A percentile compares a stretch with the other conserved stretches of the same genome.
Evolutionary conservation across 2,113 vertebrate species (phyloP).

Genomic region (Phycodurus eques): DNA sequence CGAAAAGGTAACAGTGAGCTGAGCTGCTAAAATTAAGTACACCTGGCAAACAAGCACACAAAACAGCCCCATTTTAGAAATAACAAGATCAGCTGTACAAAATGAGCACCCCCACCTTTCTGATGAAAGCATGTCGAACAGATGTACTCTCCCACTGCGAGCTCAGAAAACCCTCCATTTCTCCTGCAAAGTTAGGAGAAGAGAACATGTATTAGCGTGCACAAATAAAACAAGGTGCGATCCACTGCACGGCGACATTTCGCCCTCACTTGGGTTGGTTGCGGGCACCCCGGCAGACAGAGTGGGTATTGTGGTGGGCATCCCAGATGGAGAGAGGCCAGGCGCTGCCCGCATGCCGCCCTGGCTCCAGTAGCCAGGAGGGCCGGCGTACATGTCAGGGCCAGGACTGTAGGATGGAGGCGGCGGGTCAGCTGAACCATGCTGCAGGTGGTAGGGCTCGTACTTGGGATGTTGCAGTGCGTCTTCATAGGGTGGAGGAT

Average conservation of each 20-base stretch:
- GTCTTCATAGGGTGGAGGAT: slow-evolving; percentile 71
- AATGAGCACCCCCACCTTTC: slow-evolving; percentile 72
- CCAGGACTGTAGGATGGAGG: slow-evolving; percentile 60
- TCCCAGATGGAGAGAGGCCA: slow-evolving; percentile 51
- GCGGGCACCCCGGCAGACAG: slow-evolving; percentile 67
- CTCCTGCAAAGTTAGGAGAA: slow-evolving; percentile 46
- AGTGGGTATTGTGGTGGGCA: slow-evolving; percentile 69
- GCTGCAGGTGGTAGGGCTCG: slow-evolving; percentile 29
- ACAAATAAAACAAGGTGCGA: slow-evolving; percentile 9
- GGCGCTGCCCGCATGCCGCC: slow-evolving; percentile 46
- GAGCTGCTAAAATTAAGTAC: slow-evolving; percentile 85
- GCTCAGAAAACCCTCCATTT: slow-evolving; percentile 61
- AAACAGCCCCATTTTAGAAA: neutral
- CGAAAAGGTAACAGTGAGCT: slow-evolving; percentile 82
- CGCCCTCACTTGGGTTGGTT: slow-evolving; percentile 50
- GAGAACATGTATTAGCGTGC: neutral
- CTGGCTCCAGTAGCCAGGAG: slow-evolving; percentile 47
- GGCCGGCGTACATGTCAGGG: slow-evolving; percentile 25
- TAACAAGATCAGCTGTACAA: neutral
- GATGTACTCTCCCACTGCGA: slow-evolving; percentile 78
- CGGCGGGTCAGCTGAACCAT: slow-evolving; percentile 34
- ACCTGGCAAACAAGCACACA: slow-evolving; percentile 73
- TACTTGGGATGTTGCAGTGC: slow-evolving; percentile 47
- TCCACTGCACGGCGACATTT: slow-evolving; percentile 7
- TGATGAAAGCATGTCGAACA: slow-evolving; percentile 85